phyloP scores from a whole-genome alignment of 2,113 vertebrate genomes.

The Bambusicola thoracicus region DNA sequence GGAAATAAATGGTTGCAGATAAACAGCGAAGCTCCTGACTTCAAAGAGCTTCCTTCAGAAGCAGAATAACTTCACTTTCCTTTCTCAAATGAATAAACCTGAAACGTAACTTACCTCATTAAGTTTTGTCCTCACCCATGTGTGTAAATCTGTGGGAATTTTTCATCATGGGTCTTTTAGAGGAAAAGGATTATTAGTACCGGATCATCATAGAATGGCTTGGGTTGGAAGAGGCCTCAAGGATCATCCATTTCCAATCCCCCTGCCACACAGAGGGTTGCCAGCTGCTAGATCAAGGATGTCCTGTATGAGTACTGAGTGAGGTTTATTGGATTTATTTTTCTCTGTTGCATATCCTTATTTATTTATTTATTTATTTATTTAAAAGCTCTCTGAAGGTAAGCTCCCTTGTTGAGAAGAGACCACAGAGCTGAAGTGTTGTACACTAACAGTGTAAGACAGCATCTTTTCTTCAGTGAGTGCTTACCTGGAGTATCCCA shows the following conservation, averaged over 20 bases:
- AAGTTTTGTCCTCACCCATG: rapidly evolving
- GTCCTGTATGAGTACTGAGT: not conserved
- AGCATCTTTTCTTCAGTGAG: not conserved
- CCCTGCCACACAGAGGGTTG: no score
- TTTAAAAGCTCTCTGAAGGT: not conserved
- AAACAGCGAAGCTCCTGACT: slow-evolving; percentile 25
- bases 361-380: not conserved
- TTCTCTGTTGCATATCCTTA: not conserved
- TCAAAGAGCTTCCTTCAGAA: slow-evolving; percentile 49
- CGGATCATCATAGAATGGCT: no score
- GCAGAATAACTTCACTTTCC: slow-evolving; percentile 44
- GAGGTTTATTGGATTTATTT: not conserved
- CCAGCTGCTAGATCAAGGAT: no score
- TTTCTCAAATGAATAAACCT: not conserved
- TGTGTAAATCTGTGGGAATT: not conserved
- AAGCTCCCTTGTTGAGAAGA: not conserved
- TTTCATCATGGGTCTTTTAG: not conserved
- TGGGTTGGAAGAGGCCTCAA: no score
- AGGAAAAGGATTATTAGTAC: not conserved
- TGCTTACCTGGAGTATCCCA: not conserved
- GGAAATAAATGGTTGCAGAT: slow-evolving; percentile 56
- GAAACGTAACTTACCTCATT: not conserved
- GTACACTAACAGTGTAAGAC: not conserved
- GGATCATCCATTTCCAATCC: no score
- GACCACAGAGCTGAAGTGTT: not conserved